A percentile compares a stretch with the other conserved stretches of the same genome.
Conservation (phyloP, 1,140 invertebrate species). For the Pseudomyrmex gracilis region DNA sequence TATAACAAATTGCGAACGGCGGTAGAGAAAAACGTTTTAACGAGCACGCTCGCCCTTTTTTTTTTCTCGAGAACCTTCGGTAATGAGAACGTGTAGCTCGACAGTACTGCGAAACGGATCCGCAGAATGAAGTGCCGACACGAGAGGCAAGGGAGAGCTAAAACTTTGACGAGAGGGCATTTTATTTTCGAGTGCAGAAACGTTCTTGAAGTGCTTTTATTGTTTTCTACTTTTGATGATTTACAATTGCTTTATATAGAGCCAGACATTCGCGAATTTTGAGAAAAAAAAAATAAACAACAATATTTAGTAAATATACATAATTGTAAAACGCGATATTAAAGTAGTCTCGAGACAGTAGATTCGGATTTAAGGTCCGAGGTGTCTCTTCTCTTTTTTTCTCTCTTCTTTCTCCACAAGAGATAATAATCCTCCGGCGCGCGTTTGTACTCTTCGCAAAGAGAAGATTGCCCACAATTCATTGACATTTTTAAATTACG, state of each 20-base stretch:
- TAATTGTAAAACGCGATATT: too few species aligned
- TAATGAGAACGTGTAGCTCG: constrained; percentile 54
- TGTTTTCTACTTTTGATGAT: background rate
- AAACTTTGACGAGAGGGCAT: constrained; percentile 23
- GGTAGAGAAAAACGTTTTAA: constrained; percentile 76
- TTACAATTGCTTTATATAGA: too few species aligned
- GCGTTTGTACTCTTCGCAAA: constrained; percentile 17
- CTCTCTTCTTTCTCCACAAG: too few species aligned
- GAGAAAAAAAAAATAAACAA: too few species aligned
- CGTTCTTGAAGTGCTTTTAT: background rate
- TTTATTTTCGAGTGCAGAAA: background rate
- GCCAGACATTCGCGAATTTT: too few species aligned
- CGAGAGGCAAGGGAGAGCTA: constrained; percentile 10
- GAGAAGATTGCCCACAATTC: constrained; percentile 24
- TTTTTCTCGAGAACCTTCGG: constrained; percentile 55
- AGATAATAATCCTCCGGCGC: background rate
- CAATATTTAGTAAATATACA: too few species aligned
- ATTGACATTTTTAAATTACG: constrained; percentile 71
- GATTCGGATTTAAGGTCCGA: background rate
- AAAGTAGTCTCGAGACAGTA: too few species aligned
- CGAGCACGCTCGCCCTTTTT: constrained; percentile 69
- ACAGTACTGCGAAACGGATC: constrained; percentile 27
- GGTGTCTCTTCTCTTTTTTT: background rate
- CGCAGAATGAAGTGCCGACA: constrained; percentile 29
- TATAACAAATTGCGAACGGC: constrained; percentile 77